Base-by-base conservation (phyloP, 2,888 invertebrate genomes). In the Euzetes globulus region DNA sequence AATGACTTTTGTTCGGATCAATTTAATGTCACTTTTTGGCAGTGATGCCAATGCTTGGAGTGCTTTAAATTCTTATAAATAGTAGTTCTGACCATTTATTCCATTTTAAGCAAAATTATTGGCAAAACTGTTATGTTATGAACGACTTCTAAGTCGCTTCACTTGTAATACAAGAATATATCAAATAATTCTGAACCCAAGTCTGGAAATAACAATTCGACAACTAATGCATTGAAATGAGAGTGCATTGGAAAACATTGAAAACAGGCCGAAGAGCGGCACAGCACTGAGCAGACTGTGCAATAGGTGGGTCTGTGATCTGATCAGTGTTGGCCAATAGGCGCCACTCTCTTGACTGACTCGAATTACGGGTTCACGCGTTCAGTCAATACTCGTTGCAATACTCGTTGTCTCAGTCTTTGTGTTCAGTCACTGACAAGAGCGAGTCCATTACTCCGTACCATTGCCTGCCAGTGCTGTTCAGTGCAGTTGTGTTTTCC, bases 281-380 rank as follows among this genome's bases (percentile, higher is more conserved):
- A 60, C 17, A 13, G 22, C 13, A 25, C 25, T 47, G 5, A 17
- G 25, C 41, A 25, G 45, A 47, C 25, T 47, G 5, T n/a, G 25
- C 41, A 25, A 70, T 70, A 70, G 45, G 70, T 47, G 41, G 70
- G 37, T 45, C 47, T 45, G 47, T 70, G 70, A 70, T 70, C 45
- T 70, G 47, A 70, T 70, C n/a, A 25, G 45, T 25, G 70, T 70
- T 70, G 70, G 70, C 70, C 70, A 70, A 70, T 70, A 22, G 70
- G 22, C 37, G 63, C 63, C 63, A 65, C 70, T 70, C 41, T 63
- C 25, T n/a, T 13, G 45, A 25, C 13, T 41, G 68, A 68, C 13
- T 33, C 27, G 33, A 29, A 65, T 22, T 25, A 45, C 70, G 45
- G 47, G 70, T 70, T 70, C 70, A 70, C 25, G 45, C 19, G 41